A percentile compares a stretch with the other conserved stretches of the same genome.
Conservation (phyloP, 2,888 invertebrate species). For the Tetranychus piercei region DNA sequence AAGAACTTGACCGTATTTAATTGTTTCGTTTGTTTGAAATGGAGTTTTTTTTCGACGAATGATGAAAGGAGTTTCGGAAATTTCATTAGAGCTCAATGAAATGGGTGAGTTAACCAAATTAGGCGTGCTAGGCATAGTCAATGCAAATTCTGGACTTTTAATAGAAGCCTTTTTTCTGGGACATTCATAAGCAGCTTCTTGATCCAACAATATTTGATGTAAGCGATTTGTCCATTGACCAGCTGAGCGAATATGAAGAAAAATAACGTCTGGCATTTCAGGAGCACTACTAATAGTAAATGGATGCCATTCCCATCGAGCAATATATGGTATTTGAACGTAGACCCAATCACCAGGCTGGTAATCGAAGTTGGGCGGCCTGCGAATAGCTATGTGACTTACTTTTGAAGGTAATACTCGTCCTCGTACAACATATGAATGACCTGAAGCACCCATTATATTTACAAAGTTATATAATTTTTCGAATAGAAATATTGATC, state of each 20-base stretch:
- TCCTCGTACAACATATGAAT: constrained; percentile 17
- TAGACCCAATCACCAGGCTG: constrained; percentile 85
- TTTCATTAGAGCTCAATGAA: neutral
- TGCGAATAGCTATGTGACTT: constrained; percentile 69
- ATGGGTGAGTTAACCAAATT: neutral
- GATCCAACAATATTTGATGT: neutral
- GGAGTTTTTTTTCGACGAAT: neutral
- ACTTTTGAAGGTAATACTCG: constrained; percentile 30
- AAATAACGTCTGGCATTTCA: constrained; percentile 74
- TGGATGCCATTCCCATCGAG: constrained; percentile 87
- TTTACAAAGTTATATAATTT: constrained; percentile 8
- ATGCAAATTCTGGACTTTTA: neutral
- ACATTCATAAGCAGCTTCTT: neutral
- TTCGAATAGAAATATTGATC: constrained; percentile 56
- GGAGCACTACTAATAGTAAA: constrained; percentile 91
- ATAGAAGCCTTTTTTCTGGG: neutral
- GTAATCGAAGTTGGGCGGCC: constrained; percentile 67
- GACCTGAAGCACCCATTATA: constrained; percentile 6
- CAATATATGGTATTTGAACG: constrained; percentile 74
- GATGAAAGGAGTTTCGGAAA: neutral
- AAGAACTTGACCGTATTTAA: neutral
- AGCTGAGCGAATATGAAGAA: constrained; percentile 78
- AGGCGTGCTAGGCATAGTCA: neutral
- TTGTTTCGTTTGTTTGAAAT: neutral
- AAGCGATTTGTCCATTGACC: constrained; percentile 77